These are phyloP conservation scores for Callithrix jacchus DNA, from an alignment of 2,113 vertebrate genomes.

Conservation along the genomic window DNA sequence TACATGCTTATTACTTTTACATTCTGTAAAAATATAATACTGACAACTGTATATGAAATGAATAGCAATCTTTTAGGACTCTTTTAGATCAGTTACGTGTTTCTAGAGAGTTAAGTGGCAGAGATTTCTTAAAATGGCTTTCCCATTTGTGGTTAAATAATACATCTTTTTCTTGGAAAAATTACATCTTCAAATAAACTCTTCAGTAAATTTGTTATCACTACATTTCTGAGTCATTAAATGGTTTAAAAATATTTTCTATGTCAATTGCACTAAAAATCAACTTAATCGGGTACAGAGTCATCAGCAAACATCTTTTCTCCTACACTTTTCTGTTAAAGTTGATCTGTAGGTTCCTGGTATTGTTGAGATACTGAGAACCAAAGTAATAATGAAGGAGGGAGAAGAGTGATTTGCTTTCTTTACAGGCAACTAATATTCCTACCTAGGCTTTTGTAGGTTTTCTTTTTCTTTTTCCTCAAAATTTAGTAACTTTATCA, in stretches of 20 bases:
- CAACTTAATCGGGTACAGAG: neutral
- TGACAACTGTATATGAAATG: neutral
- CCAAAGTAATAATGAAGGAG: neutral
- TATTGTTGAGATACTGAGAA: neutral
- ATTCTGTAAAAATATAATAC: neutral
- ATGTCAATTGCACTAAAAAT: neutral
- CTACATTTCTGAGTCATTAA: neutral
- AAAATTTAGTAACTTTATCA: neutral
- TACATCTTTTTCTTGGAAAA: neutral
- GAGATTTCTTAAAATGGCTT: neutral
- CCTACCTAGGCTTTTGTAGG: neutral
- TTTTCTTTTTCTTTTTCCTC: neutral
- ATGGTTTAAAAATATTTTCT: conserved; percentile 12
- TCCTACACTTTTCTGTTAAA: neutral
- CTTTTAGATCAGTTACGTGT: neutral
- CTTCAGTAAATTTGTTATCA: neutral
- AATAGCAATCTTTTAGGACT: neutral
- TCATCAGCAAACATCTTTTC: neutral
- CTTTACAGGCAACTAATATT: neutral
- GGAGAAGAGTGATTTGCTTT: neutral
- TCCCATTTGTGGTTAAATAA: neutral
- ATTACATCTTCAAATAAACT: neutral
- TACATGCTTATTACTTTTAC: neutral
- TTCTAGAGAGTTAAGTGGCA: neutral
- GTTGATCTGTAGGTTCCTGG: neutral